phyloP scores from a whole-genome alignment of 2,888 invertebrate species.

The Cosmia pyralina region DNA sequence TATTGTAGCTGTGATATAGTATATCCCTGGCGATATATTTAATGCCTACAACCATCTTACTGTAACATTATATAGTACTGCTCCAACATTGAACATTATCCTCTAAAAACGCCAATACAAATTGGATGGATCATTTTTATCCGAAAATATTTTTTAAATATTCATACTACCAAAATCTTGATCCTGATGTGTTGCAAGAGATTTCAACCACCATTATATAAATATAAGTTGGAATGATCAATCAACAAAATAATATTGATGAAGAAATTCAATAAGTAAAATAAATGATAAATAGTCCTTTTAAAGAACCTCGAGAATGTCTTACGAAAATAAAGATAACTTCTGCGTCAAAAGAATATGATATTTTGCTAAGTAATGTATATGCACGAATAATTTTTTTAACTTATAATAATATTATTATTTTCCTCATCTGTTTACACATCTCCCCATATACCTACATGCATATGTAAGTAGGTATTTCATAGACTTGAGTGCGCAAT shows the following conservation, averaged over 20 bases:
- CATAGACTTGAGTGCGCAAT: constrained; percentile 23
- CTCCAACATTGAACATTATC: no score
- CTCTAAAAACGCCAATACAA: no score
- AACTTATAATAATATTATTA: not conserved
- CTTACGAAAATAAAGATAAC: not conserved
- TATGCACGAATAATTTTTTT: not conserved
- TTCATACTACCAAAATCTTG: not conserved
- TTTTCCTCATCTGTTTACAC: constrained; percentile 15
- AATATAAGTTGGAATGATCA: constrained; percentile 9
- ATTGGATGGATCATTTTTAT: no score
- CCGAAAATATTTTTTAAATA: no score
- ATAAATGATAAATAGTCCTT: not conserved
- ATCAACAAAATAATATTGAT: not conserved
- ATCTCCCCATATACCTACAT: not conserved
- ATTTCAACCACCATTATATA: not conserved
- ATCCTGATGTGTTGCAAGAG: not conserved
- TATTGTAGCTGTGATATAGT: no score
- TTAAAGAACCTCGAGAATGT: not conserved
- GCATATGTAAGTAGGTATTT: constrained; percentile 3
- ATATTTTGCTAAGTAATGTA: not conserved
- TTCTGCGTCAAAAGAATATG: not conserved
- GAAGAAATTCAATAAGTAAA: not conserved
- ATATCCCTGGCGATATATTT: no score
- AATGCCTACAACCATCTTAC: no score
- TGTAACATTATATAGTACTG: no score